Conservation (phyloP, 37 sponge, comb jelly and placozoan genomes). For the Theonella swinhoei region DNA sequence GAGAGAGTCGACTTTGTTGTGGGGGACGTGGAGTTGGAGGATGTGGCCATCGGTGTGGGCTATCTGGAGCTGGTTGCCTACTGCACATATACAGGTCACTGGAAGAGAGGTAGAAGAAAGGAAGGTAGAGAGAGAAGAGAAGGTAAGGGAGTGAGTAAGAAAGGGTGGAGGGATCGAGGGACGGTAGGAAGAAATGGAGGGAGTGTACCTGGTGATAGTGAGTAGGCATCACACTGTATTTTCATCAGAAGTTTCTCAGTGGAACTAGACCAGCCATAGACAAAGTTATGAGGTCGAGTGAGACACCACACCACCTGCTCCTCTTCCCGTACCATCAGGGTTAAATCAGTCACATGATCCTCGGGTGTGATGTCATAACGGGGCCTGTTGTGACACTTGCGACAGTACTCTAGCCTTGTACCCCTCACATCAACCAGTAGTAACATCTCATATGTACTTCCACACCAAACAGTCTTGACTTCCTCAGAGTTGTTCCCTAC, state of each 20-base stretch:
- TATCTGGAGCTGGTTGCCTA: slow-evolving; percentile 39
- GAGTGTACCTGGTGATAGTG: slow-evolving; percentile 44
- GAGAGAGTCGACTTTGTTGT: background rate
- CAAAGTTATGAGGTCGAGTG: slow-evolving; percentile 33
- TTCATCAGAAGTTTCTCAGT: slow-evolving; percentile 28
- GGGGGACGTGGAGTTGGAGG: slow-evolving; percentile 2
- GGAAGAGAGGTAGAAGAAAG: background rate
- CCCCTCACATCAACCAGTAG: slow-evolving; percentile 28
- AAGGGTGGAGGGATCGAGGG: too few relatives aligned
- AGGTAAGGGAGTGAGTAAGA: too few relatives aligned
- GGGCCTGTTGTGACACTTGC: slow-evolving; percentile 33
- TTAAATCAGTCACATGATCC: slow-evolving; percentile 21
- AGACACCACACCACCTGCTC: slow-evolving; percentile 54
- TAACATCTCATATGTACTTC: slow-evolving; percentile 48
- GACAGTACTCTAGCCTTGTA: slow-evolving; percentile 27
- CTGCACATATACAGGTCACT: slow-evolving; percentile 1
- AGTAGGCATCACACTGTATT: slow-evolving; percentile 23
- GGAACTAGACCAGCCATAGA: slow-evolving; percentile 62
- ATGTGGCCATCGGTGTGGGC: slow-evolving; percentile 35
- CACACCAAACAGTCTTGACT: slow-evolving; percentile 42
- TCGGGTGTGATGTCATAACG: slow-evolving; percentile 9
- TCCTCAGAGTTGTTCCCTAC: too few relatives aligned
- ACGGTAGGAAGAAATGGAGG: too few relatives aligned
- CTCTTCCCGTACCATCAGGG: background rate
- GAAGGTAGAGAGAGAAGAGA: background rate